Evolutionary conservation across 2,888 invertebrate genomes (phyloP).

Genomic region (Julus scanicus): DNA sequence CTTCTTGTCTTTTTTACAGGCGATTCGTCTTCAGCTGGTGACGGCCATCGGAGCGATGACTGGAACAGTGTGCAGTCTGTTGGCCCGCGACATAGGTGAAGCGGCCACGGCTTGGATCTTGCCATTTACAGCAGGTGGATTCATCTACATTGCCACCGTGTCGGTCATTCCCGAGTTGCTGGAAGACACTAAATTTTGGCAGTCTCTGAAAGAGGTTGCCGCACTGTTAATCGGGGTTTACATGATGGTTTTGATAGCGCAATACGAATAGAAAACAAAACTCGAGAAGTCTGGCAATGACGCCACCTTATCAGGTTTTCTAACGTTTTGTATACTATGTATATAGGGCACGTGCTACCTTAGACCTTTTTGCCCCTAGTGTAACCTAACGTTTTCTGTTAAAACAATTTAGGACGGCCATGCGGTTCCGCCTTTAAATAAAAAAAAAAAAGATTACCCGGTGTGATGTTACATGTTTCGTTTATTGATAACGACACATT

Average conservation of each 20-base stretch:
- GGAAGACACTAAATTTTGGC: conserved; percentile 85
- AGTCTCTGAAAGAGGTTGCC: conserved; percentile 89
- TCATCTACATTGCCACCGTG: conserved; percentile 99
- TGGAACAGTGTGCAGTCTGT: conserved; percentile 89
- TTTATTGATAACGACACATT: too few species aligned
- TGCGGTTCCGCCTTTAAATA: too few species aligned
- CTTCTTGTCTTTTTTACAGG: conserved; percentile 69
- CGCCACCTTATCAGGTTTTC: too few species aligned
- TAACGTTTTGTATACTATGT: too few species aligned
- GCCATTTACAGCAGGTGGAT: conserved; percentile 99
- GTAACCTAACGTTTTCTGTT: too few species aligned
- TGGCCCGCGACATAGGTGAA: conserved; percentile 78
- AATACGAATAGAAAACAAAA: conserved; percentile 72
- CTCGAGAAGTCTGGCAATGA: not conserved
- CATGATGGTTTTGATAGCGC: conserved; percentile 95
- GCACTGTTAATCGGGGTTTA: conserved; percentile 90
- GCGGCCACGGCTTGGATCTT: conserved; percentile 87
- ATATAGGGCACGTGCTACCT: too few species aligned
- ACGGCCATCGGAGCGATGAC: conserved; percentile 95
- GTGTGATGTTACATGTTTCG: too few species aligned
- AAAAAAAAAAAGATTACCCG: not conserved
- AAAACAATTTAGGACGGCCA: not conserved
- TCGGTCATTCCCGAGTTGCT: conserved; percentile 98
- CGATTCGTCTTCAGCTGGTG: conserved; percentile 91
- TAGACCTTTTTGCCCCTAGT: too few species aligned